Conservation (phyloP, 2,113 vertebrate genomes). For the Donacobius atricapilla region DNA sequence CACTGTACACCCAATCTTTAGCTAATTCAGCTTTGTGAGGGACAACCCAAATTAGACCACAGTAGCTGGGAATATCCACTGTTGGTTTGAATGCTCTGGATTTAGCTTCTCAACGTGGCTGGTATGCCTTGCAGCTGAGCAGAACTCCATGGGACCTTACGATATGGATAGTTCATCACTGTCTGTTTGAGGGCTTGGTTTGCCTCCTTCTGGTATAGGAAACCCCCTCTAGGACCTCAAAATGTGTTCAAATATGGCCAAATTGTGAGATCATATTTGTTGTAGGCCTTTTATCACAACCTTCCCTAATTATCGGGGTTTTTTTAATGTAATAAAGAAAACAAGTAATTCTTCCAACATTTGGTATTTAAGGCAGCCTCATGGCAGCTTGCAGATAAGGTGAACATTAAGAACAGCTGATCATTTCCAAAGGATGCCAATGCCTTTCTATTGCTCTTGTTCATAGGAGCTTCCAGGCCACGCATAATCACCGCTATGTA, state of each 20-base stretch:
- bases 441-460: background rate
- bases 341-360: background rate
- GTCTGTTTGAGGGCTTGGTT: background rate
- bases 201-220: background rate
- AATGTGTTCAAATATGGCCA: background rate
- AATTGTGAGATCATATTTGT: background rate
- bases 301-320: accelerated
- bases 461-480: background rate
- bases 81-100: background rate
- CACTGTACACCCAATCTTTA: background rate
- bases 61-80: background rate
- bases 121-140: background rate
- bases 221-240: background rate
- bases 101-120: background rate
- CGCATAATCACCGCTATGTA: background rate
- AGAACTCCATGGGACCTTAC: background rate
- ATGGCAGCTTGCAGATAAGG: background rate
- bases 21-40: background rate
- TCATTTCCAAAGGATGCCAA: background rate
- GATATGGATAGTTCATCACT: background rate
- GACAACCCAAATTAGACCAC: background rate
- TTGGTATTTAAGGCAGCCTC: background rate
- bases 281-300: background rate
- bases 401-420: background rate
- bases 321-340: background rate